phyloP scores from a whole-genome alignment of 2,888 invertebrate species.

The Entomobrya multifasciata region DNA sequence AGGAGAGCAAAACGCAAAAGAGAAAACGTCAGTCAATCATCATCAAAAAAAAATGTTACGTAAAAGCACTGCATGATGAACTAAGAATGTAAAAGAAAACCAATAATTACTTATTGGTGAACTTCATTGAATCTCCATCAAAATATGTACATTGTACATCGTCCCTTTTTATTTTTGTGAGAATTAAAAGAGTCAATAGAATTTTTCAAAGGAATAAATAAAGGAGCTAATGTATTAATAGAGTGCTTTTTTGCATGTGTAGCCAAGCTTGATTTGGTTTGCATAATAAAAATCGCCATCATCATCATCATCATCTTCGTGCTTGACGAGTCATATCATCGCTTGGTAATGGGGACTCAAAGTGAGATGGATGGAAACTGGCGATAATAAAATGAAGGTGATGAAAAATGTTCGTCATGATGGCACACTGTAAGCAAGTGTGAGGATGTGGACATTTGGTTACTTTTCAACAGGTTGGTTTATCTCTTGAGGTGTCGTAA shows the following conservation, averaged over 20 bases:
- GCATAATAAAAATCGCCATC: constrained; percentile 4
- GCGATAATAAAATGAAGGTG: constrained; percentile 36
- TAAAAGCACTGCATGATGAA: constrained; percentile 1
- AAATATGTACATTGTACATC: constrained; percentile 19
- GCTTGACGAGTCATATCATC: not conserved
- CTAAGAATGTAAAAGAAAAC: constrained; percentile 36
- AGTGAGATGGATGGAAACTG: constrained; percentile 13
- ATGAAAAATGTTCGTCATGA: constrained; percentile 5
- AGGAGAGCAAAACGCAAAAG: not conserved
- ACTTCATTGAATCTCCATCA: constrained; percentile 24
- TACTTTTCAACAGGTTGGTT: constrained; percentile 17
- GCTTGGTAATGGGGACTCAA: constrained; percentile 25
- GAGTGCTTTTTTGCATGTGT: too few relatives aligned
- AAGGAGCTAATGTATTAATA: too few relatives aligned
- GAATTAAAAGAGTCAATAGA: constrained; percentile 63
- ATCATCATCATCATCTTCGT: not conserved
- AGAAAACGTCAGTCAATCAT: constrained; percentile 29
- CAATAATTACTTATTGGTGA: constrained; percentile 61
- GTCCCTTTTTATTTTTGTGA: constrained; percentile 19
- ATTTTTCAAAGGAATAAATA: not conserved
- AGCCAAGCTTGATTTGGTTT: not conserved
- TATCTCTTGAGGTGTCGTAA: not conserved
- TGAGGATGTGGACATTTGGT: not conserved
- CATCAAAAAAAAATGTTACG: constrained; percentile 12
- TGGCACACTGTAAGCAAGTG: not conserved